These are phyloP conservation scores for Ophioderma brevispina DNA, from an alignment of 35 echinoderm and acorn worm species.

Conservation along the genomic window DNA sequence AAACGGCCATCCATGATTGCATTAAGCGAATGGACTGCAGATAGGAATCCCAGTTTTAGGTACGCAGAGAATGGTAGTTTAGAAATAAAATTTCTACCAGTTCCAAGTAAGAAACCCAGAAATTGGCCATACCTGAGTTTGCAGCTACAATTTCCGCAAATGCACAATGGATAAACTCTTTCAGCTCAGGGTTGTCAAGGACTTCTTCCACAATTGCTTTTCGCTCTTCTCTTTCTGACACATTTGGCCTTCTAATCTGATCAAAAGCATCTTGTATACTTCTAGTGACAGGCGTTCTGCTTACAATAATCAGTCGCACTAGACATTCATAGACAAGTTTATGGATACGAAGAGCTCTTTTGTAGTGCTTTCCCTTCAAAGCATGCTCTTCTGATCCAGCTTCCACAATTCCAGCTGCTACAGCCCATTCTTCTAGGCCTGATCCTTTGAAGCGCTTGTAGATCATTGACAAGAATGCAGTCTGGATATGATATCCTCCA, in stretches of 20 bases:
- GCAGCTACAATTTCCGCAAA: constrained; percentile 23
- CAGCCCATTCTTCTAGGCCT: constrained; percentile 40
- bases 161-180: constrained; percentile 14
- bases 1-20: not conserved
- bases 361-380: constrained; percentile 51
- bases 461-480: not conserved
- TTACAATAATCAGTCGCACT: constrained; percentile 30
- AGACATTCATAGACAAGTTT: constrained; percentile 44
- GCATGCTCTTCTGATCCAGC: constrained; percentile 53
- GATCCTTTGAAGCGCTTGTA: constrained; percentile 29
- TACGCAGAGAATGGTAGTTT: not conserved
- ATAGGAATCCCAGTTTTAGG: not conserved
- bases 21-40: not conserved
- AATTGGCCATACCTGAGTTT: not conserved
- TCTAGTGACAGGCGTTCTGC: constrained; percentile 17
- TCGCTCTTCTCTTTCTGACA: constrained; percentile 10
- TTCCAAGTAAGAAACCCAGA: constrained; percentile 20
- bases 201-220: constrained; percentile 2
- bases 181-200: constrained; percentile 28
- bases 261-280: constrained; percentile 16
- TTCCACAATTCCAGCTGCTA: constrained; percentile 48
- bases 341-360: constrained; percentile 20
- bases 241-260: constrained; percentile 10
- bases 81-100: not conserved
- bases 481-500: not conserved